Evolutionary conservation across 2,888 invertebrate species (phyloP).

Genomic region (Punctoribates punctum): DNA sequence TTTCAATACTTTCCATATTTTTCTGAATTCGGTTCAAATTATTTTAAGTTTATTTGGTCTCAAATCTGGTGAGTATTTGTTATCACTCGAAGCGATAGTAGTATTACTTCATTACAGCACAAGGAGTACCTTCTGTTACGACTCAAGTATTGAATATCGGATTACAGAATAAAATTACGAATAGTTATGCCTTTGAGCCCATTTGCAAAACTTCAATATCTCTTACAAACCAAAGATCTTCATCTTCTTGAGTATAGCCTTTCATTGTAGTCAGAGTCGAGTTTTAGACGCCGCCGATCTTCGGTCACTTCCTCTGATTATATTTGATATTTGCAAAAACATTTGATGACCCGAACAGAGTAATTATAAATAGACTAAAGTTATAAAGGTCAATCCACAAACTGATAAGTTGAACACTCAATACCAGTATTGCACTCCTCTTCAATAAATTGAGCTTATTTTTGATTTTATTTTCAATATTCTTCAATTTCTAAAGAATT

Average conservation of each 20-base stretch:
- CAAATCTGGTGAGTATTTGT: slow-evolving; percentile 26
- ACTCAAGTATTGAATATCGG: slow-evolving; percentile 13
- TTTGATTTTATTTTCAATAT: no score
- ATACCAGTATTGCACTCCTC: no score
- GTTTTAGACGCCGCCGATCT: background rate
- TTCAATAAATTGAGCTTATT: no score
- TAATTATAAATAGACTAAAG: no score
- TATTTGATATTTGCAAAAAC: background rate
- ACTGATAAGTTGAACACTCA: no score
- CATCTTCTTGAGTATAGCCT: background rate
- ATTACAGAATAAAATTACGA: slow-evolving; percentile 15
- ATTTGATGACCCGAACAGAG: no score
- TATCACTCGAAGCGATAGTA: slow-evolving; percentile 15
- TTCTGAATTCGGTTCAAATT: background rate
- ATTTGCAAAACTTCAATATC: background rate
- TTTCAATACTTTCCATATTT: background rate
- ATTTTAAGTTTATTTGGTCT: background rate
- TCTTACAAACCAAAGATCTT: background rate
- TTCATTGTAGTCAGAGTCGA: slow-evolving; percentile 12
- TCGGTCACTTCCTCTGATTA: slow-evolving; percentile 20
- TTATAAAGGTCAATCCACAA: no score
- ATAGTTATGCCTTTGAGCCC: slow-evolving; percentile 13
- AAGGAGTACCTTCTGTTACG: slow-evolving; percentile 26
- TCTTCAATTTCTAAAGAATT: no score
- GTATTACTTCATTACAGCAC: background rate